Conservation (phyloP, 2,797 vertebrate species). For the Jordanella pulchra region DNA sequence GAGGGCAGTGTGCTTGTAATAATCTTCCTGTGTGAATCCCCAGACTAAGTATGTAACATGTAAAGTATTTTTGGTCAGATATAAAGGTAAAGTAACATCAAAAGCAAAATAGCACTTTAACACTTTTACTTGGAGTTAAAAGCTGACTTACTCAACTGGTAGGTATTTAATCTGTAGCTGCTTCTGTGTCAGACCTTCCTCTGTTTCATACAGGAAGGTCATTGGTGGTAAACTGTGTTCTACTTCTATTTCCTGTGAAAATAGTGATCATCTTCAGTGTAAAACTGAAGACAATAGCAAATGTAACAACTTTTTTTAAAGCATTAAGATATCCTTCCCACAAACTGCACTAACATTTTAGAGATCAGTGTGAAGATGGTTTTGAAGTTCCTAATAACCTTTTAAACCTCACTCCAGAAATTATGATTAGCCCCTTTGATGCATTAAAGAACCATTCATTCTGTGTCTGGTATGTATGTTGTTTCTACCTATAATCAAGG, state of each 20-base stretch:
- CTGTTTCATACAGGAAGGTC: neutral
- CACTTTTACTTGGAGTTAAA: neutral
- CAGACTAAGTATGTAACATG: neutral
- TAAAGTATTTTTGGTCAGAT: neutral
- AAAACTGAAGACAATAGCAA: neutral
- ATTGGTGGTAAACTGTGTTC: neutral
- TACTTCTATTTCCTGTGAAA: neutral
- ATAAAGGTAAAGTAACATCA: neutral
- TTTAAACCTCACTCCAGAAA: neutral
- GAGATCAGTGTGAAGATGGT: neutral
- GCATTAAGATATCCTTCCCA: neutral
- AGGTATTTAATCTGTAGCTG: too few species aligned
- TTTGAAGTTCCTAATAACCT: neutral
- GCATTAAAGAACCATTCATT: neutral
- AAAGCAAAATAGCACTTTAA: neutral
- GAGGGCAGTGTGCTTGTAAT: neutral
- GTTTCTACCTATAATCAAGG: too few species aligned
- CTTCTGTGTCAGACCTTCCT: too few species aligned
- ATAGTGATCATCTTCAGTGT: neutral
- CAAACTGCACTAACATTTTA: neutral
- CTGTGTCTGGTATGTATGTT: neutral
- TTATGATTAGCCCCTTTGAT: neutral
- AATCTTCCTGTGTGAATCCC: neutral
- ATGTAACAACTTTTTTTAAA: neutral
- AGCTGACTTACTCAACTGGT: neutral